Base-by-base conservation (phyloP, 1,140 invertebrate species). In the Plutomurus gul region DNA sequence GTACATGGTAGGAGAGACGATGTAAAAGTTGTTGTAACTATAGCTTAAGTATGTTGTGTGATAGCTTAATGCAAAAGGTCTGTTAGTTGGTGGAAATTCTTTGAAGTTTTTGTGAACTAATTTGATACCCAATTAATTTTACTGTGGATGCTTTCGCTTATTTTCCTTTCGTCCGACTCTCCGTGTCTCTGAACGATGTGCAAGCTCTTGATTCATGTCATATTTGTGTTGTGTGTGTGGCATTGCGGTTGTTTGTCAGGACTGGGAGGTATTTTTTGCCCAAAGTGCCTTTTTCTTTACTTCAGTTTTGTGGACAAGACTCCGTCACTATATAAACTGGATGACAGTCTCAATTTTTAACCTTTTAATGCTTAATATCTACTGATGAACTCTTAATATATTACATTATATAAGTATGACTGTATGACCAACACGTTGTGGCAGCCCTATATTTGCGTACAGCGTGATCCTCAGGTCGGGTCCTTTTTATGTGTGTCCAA, bases 91-190 rank as follows among this genome's bases (percentile, higher is more conserved):
- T 13, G 36, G 27, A 36, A 30, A 65, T 30, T 65, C 56, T 65
- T 65, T 33, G 56, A 25, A n/a, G 11, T 65, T 65, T 65, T 65
- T 65, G 27, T 36, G 10, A 51, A 47, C 49, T 56, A 75, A 75
- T 75, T 75, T 75, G 74, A 75, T 75, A 75, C 74, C 49, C 74
- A 75, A 75, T 75, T 75, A 75, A 75, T 75, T 75, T 75, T 18
- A 30, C 72, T 47, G 22, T n/a, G 4, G 25, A 33, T 30, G 51
- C 56, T 36, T 65, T 33, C 51, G 49, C 49, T 56, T 56, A 25
- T 56, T 56, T 60, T 36, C 56, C 36, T 65, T 33, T 33, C 36
- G 16, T 33, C n/a, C n/a, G n/a, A n/a, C n/a, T n/a, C n/a, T n/a
- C n/a, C n/a, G n/a, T n/a, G n/a, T n/a, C n/a, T n/a, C n/a, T n/a